Evolutionary conservation across 2,797 vertebrate genomes (phyloP), one percentile per base, ranked within the genome.

Genomic region (Otolemur crassicaudatus): DNA sequence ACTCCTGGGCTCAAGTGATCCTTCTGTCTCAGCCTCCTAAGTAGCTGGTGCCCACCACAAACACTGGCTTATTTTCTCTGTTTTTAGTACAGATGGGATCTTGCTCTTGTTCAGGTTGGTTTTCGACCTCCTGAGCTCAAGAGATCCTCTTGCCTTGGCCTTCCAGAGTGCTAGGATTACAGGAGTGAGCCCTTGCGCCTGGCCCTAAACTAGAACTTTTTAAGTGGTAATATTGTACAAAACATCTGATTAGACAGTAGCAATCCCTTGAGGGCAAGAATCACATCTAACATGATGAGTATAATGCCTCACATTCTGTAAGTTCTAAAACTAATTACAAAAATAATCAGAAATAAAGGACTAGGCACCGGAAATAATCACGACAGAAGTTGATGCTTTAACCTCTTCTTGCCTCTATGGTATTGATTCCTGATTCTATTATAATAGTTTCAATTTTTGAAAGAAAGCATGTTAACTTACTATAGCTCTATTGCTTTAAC

Each of bases 361-460:
- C 61, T 29, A 89, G 87, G 31, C 63, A n/a, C 67, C 17, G 34
- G 87, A 95, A 79, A 76, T 95, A 94, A 91, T 97, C 95, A 96
- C 3, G 17, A 49, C 60, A 72, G 84, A 77, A 85, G 94, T 73
- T 93, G 94, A 87, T 91, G 93, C 92, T 96, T 90, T 97, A 94
- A 97, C 95, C 97, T 97, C 96, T 96, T 96, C 72, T 94, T 95
- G 70, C 88, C 96, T 96, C 96, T 95, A 56, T 96, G 80, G 95
- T 96, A 92, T 97, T 97, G 96, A 94, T 96, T 96, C 92, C 94
- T 97, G 97, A 95, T 92, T 96, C 96, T 97, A n/a, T 97, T 95
- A 96, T 94, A 91, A 96, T 94, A 91, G 92, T 89, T 97, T 97
- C 95, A 97, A 82, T 98, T 97, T 97, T 90, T 77, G 72, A 93